Base-by-base conservation (phyloP, 2,888 invertebrate genomes). In the Petrophora chlorosata region DNA sequence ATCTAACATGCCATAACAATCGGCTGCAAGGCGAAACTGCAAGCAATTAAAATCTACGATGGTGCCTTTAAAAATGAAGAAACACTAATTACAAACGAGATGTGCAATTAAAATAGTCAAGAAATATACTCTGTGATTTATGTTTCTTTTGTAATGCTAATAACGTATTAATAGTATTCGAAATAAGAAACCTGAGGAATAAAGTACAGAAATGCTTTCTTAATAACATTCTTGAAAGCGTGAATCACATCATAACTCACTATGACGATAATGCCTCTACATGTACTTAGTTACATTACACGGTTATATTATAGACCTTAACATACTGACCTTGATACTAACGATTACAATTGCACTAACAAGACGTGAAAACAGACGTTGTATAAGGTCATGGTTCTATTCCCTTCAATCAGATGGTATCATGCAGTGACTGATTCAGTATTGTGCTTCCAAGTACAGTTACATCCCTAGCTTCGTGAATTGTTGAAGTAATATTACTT, bases 261-360 rank as follows among this genome's bases (percentile, higher is more conserved):
- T 34, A 28, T 28, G 14, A 22, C 14, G 17, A 16, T 14, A 28
- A 34, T 14, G 15, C 1, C 17, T 5, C 17, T n/a, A 40, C 9
- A 25, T 9, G 10, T n/a, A 25, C 5, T 3, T 19, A 25, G 4
- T 3, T 25, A 35, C 17, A 23, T 25, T 13, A 17, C n/a, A 35
- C 30, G 17, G 3, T 32, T 36, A 25, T 25, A 26, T 42, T 42
- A 30, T 39, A 9, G 32, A 36, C 39, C 28, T 46, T 42, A 57
- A 19, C 42, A 49, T 36, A 55, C 59, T 55, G 57, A 67, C 62
- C 49, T 58, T 56, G 52, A 56, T 54, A 65, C 59, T 59, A 62
- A 63, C 63, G 61, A 72, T 62, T 59, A 79, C 79, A 80, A 79
- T 76, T 62, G 75, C 66, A 65, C 76, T 81, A 82, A 82, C 79